Percentiles rank a stretch among this genome's conserved stretches.
phyloP scores from a whole-genome alignment of 2,113 vertebrate genomes.

The Colius striatus region DNA sequence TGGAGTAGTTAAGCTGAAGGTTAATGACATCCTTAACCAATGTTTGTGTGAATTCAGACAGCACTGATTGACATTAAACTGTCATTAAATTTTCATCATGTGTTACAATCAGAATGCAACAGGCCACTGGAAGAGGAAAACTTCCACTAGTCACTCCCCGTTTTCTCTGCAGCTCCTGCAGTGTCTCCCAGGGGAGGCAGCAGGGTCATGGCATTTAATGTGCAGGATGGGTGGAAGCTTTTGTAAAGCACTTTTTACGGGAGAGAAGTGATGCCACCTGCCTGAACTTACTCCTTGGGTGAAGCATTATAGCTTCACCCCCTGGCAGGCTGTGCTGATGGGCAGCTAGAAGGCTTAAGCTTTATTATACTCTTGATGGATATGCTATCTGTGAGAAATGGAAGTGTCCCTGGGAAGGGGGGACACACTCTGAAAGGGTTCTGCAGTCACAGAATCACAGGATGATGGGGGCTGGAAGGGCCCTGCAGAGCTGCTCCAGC shows the following conservation, averaged over 20 bases:
- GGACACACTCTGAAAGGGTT: too few species aligned
- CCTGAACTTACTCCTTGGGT: too few species aligned
- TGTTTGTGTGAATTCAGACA: background rate
- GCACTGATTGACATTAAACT: background rate
- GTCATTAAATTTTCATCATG: slow-evolving; percentile 18
- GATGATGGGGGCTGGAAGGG: too few species aligned
- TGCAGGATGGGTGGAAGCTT: too few species aligned
- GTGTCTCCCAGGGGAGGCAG: background rate
- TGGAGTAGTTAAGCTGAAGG: background rate
- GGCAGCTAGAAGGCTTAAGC: too few species aligned
- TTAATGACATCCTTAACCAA: background rate
- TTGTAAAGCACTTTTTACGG: too few species aligned
- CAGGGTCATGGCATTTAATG: background rate
- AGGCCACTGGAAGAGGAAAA: background rate
- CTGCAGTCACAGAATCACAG: too few species aligned
- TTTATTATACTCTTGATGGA: too few species aligned
- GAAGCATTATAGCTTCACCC: background rate
- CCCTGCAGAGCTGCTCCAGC: too few species aligned
- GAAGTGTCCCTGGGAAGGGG: background rate
- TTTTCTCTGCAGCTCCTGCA: background rate
- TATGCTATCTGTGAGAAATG: background rate
- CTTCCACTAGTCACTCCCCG: too few species aligned
- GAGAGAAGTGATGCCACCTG: background rate
- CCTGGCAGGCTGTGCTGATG: too few species aligned
- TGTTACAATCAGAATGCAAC: background rate